Conservation (phyloP, 2,797 vertebrate genomes). For the Taenioides sp. region DNA sequence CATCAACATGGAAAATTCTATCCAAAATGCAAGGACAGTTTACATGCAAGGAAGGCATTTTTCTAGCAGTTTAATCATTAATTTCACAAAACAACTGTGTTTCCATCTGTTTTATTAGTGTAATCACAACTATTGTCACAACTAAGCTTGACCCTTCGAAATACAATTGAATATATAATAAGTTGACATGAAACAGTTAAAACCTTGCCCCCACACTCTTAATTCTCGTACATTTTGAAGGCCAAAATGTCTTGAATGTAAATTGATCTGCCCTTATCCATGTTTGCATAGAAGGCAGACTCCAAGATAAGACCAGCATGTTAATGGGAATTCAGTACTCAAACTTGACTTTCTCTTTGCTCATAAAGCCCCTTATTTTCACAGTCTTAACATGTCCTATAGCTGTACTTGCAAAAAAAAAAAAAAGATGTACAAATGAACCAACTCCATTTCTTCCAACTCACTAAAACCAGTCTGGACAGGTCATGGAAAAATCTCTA, state of each 20-base stretch:
- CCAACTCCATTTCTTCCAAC: not conserved
- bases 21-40: too few relatives aligned
- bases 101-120: too few relatives aligned
- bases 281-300: constrained; percentile 2
- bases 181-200: not conserved
- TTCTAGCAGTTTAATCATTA: too few relatives aligned
- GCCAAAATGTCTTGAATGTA: constrained; percentile 2
- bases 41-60: too few relatives aligned
- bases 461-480: not conserved
- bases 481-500: constrained; percentile 1
- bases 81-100: too few relatives aligned
- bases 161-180: too few relatives aligned
- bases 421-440: not conserved
- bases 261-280: not conserved
- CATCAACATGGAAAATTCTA: too few relatives aligned
- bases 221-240: not conserved
- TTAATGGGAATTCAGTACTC: not conserved
- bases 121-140: too few relatives aligned
- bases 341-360: not conserved
- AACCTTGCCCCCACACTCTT: not conserved
- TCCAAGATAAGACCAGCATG: not conserved
- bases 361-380: not conserved
- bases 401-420: not conserved
- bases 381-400: not conserved
- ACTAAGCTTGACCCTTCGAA: too few relatives aligned